A percentile compares a stretch with the other conserved stretches of the same genome.
Conservation (phyloP, 2,888 invertebrate species). For the Germaria angustata region DNA sequence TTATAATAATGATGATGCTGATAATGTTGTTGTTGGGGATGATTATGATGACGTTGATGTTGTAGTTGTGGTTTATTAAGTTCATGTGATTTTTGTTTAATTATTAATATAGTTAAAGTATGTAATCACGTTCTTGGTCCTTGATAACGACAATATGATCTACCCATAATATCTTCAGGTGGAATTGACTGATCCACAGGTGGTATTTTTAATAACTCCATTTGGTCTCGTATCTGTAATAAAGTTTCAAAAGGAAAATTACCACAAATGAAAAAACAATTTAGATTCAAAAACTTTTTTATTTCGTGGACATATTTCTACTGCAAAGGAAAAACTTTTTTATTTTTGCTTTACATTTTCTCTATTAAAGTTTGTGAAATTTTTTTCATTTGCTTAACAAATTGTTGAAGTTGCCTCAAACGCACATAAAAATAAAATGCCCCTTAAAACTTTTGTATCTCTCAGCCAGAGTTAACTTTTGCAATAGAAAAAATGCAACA, state of each 20-base stretch:
- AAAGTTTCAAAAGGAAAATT: slow-evolving; percentile 40
- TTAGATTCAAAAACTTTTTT: neutral
- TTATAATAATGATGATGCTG: slow-evolving; percentile 19
- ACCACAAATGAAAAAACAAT: neutral
- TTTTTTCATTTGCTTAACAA: neutral
- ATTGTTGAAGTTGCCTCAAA: slow-evolving; percentile 36
- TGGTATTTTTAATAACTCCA: slow-evolving; percentile 82
- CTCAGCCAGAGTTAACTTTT: slow-evolving; percentile 28
- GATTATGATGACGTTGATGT: neutral
- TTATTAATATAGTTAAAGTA: slow-evolving; percentile 31
- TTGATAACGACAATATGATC: slow-evolving; percentile 82
- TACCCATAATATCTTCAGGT: slow-evolving; percentile 82
- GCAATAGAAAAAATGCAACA: slow-evolving; percentile 30
- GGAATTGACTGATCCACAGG: slow-evolving; percentile 83
- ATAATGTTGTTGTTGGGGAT: neutral
- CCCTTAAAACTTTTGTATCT: slow-evolving; percentile 45
- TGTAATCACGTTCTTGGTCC: slow-evolving; percentile 80
- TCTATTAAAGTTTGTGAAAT: neutral
- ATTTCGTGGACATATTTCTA: neutral
- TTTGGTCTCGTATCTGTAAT: slow-evolving; percentile 82
- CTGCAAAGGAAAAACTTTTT: slow-evolving; percentile 12
- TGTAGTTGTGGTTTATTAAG: slow-evolving; percentile 1
- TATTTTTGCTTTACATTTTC: neutral
- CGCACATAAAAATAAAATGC: slow-evolving; percentile 16
- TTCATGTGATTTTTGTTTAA: neutral